Percentiles rank a stretch among this genome's conserved stretches.
phyloP scores from a whole-genome alignment of 35 echinoderm and acorn worm genomes.

The Diadema setosum region DNA sequence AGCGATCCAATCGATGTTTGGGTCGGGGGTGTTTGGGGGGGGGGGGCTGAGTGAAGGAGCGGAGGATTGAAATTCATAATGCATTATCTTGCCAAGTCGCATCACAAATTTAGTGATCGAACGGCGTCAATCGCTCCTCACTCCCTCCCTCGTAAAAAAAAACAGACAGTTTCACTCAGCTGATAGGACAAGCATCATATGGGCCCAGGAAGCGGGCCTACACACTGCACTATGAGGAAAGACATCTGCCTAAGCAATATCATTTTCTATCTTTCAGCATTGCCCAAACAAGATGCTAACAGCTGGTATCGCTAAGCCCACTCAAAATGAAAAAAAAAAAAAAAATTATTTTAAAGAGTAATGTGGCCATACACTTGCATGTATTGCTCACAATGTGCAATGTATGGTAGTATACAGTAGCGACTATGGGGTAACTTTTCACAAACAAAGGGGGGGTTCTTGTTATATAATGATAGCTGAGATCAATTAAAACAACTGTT shows the following conservation, averaged over 20 bases:
- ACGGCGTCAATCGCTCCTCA: background rate
- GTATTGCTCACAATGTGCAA: too few species aligned
- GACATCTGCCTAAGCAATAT: constrained; percentile 5
- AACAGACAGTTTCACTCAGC: constrained; percentile 7
- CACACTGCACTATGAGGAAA: background rate
- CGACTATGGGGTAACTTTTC: too few species aligned
- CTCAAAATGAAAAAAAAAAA: too few species aligned
- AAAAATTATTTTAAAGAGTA: constrained; percentile 17
- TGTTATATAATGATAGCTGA: too few species aligned
- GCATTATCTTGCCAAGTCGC: background rate
- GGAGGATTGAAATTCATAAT: background rate
- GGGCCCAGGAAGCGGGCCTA: constrained; percentile 4
- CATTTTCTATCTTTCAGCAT: constrained; percentile 4
- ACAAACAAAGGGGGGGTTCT: too few species aligned
- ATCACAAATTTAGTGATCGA: constrained; percentile 13
- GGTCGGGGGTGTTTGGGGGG: too few species aligned
- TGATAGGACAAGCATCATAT: background rate
- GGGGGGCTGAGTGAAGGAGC: background rate
- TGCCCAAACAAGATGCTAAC: background rate
- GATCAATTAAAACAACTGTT: too few species aligned
- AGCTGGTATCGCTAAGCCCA: background rate
- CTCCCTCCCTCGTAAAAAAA: too few species aligned
- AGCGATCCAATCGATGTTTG: too few species aligned
- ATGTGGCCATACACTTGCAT: too few species aligned
- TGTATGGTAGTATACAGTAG: too few species aligned